Evolutionary conservation across 2,113 vertebrate genomes (phyloP), one percentile per base, ranked within the genome.

Genomic region (Phaethon lepturus): DNA sequence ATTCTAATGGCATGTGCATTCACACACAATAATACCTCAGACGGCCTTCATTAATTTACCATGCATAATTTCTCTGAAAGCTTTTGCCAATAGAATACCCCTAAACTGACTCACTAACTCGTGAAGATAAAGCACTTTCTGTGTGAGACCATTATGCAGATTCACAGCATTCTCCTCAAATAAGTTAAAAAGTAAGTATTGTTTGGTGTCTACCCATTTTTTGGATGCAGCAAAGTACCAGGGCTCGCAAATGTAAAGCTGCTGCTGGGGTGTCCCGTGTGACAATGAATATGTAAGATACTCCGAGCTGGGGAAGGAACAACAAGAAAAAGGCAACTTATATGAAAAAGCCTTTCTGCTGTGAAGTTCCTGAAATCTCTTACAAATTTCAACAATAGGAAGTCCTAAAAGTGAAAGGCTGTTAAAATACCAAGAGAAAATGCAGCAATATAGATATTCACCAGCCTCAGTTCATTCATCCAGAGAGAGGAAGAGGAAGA

Each of bases 21-120:
- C 97, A 98, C 95, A 97, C 95, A 97, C 94, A 97, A 98, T 98
- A 83, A 95, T 95, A 84, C 90, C 95, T 95, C 95, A 86, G 95
- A 64, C 87, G 55, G 92, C 97, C 97, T 98, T 97, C 97, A 97
- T 96, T 97, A 98, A 98, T 96, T 98, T 98, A 97, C 98, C 98
- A 92, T 98, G 98, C 98, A 98, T 98, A 98, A 99, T 99, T 98
- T 97, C 93, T 90, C 97, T 98, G 95, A 98, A 98, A 98, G 97
- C 97, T 97, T 96, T 96, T 86, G 97, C 98, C 97, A 96, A 98
- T 96, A 98, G 98, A 97, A 98, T 98, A 97, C 89, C 89, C 83
- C 96, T 94, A 95, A 94, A 95, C 93, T 98, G 96, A 97, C 96
- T 97, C 93, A 77, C 92, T 96, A 97, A 97, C 95, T 95, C 91